Evolutionary conservation across 2,888 invertebrate genomes (phyloP), one percentile per base, ranked within the genome.

Genomic region (Tiphia femorata): DNA sequence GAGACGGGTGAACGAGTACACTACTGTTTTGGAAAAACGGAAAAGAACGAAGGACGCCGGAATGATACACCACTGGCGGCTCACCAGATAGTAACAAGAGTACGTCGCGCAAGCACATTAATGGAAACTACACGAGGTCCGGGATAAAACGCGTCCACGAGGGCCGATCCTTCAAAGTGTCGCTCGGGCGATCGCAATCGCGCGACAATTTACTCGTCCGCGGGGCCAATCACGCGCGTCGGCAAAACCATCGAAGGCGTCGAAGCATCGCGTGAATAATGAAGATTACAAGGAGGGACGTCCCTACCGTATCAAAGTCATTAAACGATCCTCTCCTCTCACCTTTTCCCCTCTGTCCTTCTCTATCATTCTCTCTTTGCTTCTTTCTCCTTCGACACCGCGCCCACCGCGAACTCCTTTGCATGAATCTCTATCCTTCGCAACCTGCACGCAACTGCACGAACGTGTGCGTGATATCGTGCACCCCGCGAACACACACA

Each of bases 301-400:
- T 55, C 55, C 49, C 62, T 58, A 41, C 49, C 59, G 47, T 65
- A 62, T 62, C 64, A 58, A 62, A 68, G 58, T 66, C 63, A 48
- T 69, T 66, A 61, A 66, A 49, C 51, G 43, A 44, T 44, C 17
- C 17, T 10, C 2, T 12, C 16, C 4, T 20, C 23, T n/a, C 25
- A n/a, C 10, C 3, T 14, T 10, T 29, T 30, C 17, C 30, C 14
- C 27, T 29, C 17, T 14, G 4, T 37, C 35, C 4, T n/a, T 25
- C n/a, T n/a, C n/a, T n/a, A n/a, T 5, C 10, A n/a, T 30, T 30
- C 30, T 10, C 30, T 30, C 10, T 30, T 8, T 30, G 8, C 10
- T 12, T 30, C 10, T 10, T 10, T 10, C 1, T 14, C 17, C 8
- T 2, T 37, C 17, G 37, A 3, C 17, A 37, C n/a, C 16, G 4